phyloP scores from a whole-genome alignment of 2,113 vertebrate species.

The Pachycephala philippinensis region DNA sequence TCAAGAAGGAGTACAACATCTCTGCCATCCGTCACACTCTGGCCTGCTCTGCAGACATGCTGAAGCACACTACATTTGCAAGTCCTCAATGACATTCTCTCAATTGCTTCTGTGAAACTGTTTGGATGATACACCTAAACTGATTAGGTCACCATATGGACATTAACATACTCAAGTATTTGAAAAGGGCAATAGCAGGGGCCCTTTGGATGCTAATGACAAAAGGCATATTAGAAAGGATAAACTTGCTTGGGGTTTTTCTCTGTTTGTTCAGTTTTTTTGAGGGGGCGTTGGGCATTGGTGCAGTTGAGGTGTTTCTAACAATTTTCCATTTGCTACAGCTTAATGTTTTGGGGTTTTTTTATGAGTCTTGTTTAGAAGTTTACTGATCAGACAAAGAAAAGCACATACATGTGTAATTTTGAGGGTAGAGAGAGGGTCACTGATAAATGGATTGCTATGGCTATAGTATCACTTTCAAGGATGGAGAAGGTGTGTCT shows the following conservation, averaged over 20 bases:
- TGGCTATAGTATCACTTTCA: neutral
- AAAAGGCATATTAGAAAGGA: conserved; percentile 54
- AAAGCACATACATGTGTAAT: neutral
- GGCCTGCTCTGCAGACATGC: neutral
- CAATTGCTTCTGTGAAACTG: conserved; percentile 2
- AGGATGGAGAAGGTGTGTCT: neutral
- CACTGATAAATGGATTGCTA: neutral
- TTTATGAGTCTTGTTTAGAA: conserved; percentile 6
- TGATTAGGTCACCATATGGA: conserved; percentile 38
- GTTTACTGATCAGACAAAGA: conserved; percentile 42
- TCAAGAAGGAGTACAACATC: neutral
- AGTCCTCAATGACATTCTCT: neutral
- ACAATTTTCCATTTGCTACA: conserved; percentile 4
- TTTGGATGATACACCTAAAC: conserved; percentile 35
- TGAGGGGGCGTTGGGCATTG: neutral
- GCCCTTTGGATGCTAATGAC: conserved; percentile 31
- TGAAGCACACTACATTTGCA: conserved; percentile 35
- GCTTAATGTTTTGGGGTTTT: neutral
- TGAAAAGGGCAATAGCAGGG: conserved; percentile 31
- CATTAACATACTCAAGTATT: conserved; percentile 52
- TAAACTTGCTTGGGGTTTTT: neutral
- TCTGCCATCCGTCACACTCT: neutral
- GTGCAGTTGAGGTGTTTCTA: neutral
- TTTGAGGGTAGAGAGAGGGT: neutral
- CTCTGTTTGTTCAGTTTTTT: neutral